A percentile compares a stretch with the other conserved stretches of the same genome.
These are phyloP conservation scores for Rallus crepitans DNA, from an alignment of 2,797 vertebrate genomes.

Conservation along the genomic window DNA sequence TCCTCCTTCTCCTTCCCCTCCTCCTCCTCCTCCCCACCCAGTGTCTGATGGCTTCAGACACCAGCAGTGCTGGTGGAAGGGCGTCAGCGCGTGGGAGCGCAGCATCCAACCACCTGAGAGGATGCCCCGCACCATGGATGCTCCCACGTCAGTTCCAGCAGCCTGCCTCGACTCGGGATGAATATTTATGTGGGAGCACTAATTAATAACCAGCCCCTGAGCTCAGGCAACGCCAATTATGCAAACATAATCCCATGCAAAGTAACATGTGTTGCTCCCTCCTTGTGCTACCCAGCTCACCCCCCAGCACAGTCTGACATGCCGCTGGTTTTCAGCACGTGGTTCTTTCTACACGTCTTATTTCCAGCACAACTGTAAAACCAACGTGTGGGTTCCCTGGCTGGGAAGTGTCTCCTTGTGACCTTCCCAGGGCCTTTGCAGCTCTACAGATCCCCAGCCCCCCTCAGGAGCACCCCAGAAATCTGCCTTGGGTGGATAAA, in stretches of 20 bases:
- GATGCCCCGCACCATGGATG: neutral
- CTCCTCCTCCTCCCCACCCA: neutral
- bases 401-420: neutral
- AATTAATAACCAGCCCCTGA: neutral
- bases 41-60: neutral
- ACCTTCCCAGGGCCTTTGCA: rapidly evolving
- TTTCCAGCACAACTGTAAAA: neutral
- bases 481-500: neutral
- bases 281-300: neutral
- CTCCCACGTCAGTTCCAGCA: neutral
- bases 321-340: neutral
- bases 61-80: neutral
- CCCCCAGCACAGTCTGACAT: neutral
- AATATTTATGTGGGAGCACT: neutral
- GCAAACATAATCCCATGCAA: neutral
- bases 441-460: neutral
- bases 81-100: neutral
- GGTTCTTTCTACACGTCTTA: rapidly evolving
- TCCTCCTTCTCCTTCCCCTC: no score
- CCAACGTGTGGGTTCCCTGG: neutral
- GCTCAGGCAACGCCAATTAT: neutral
- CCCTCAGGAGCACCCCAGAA: neutral
- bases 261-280: neutral
- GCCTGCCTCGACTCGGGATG: neutral
- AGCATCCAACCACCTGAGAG: neutral